Evolutionary conservation across 2,113 vertebrate genomes (phyloP).

Genomic region (Malurus melanocephalus): DNA sequence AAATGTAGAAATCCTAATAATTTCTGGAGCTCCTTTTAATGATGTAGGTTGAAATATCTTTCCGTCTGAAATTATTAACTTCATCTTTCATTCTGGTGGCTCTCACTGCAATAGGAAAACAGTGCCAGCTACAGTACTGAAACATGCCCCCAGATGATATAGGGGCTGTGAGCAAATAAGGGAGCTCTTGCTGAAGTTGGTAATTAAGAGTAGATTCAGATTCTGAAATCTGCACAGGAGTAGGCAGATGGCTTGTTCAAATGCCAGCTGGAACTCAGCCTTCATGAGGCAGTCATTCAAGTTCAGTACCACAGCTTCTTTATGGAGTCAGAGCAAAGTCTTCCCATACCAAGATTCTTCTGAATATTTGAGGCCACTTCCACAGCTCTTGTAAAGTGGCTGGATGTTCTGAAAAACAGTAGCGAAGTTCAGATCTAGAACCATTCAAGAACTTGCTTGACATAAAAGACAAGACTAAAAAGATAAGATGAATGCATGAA

Average conservation of each 20-base stretch:
- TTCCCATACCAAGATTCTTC: neutral
- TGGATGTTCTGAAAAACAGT: neutral
- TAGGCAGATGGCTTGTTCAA: conserved; percentile 42
- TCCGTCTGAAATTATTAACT: neutral
- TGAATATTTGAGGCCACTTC: conserved; percentile 4
- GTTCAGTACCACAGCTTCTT: neutral
- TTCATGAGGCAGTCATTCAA: conserved; percentile 21
- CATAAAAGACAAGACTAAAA: neutral
- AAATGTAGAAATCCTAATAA: neutral
- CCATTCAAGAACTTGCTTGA: neutral
- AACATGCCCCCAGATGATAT: conserved; percentile 43
- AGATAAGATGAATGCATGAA: neutral
- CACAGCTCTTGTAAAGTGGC: neutral
- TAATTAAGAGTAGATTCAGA: conserved; percentile 61
- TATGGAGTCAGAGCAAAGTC: neutral
- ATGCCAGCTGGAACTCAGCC: conserved; percentile 56
- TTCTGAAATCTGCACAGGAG: conserved; percentile 43
- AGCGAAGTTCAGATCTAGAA: neutral
- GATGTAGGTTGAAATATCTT: neutral
- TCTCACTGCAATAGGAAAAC: neutral
- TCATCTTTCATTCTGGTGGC: neutral
- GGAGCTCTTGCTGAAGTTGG: conserved; percentile 50
- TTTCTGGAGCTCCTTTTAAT: neutral
- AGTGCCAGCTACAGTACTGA: conserved; percentile 34
- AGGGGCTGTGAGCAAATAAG: conserved; percentile 47